Conservation (phyloP, 2,888 invertebrate genomes). For the Leptinotarsa rubiginosa region DNA sequence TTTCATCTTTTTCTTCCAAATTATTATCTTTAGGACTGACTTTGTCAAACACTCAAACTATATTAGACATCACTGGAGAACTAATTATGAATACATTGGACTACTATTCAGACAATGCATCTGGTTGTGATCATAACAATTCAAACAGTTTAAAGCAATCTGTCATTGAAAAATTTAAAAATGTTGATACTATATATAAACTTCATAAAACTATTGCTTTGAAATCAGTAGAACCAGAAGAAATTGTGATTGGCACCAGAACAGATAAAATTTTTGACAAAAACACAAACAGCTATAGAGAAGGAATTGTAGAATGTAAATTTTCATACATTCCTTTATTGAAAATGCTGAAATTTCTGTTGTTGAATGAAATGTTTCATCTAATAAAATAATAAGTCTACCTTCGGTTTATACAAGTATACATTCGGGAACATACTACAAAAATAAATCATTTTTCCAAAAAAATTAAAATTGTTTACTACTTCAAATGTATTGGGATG, state of each 20-base stretch:
- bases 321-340: neutral
- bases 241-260: slow-evolving; percentile 5
- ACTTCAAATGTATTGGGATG: neutral
- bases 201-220: neutral
- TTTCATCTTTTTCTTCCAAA: slow-evolving; percentile 8
- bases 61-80: neutral
- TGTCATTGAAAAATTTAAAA: neutral
- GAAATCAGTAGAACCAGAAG: slow-evolving; percentile 5
- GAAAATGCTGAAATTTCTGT: neutral
- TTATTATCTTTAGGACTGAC: neutral
- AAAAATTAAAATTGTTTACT: neutral
- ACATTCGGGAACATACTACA: neutral
- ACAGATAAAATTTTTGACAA: neutral
- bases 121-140: neutral
- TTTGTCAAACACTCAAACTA: neutral
- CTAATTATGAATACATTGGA: neutral
- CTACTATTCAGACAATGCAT: neutral
- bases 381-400: neutral
- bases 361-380: slow-evolving; percentile 1
- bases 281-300: neutral
- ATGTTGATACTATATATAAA: neutral
- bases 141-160: neutral
- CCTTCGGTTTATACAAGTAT: slow-evolving; percentile 3
- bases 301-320: neutral
- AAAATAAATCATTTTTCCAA: neutral